These are phyloP conservation scores for Lagopus leucura DNA, from an alignment of 2,113 vertebrate species.

Conservation along the genomic window DNA sequence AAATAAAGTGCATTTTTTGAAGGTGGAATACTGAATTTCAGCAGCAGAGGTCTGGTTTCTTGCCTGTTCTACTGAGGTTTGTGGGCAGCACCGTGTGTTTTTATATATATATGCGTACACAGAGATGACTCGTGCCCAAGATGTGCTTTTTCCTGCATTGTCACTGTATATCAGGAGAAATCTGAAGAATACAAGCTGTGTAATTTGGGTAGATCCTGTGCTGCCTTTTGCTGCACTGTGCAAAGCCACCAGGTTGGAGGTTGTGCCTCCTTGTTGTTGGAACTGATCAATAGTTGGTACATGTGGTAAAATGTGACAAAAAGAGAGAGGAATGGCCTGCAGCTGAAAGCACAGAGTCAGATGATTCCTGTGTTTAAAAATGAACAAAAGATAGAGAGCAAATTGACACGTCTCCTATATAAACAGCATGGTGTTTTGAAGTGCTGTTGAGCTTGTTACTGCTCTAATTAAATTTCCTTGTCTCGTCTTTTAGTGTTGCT, in stretches of 20 bases:
- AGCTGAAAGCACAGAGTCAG: not conserved
- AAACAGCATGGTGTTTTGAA: not conserved
- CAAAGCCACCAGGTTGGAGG: not conserved
- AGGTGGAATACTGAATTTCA: not conserved
- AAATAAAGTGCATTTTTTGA: not conserved
- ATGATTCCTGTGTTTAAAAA: not conserved
- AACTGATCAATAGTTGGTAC: not conserved
- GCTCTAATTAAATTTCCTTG: not conserved
- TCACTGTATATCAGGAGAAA: not conserved
- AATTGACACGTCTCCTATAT: not conserved
- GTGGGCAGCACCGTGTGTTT: not conserved
- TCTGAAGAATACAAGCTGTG: not conserved
- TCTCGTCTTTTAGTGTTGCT: not conserved
- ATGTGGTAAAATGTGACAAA: not conserved
- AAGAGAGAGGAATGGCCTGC: not conserved
- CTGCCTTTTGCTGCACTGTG: not conserved
- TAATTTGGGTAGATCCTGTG: not conserved
- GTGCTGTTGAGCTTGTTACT: not conserved
- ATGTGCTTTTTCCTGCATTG: not conserved
- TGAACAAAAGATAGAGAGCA: not conserved
- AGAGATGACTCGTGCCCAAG: not conserved
- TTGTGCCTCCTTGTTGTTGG: not conserved
- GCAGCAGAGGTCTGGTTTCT: not conserved
- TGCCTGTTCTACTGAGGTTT: not conserved
- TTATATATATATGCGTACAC: not conserved